phyloP scores from a whole-genome alignment of 2,888 invertebrate species.

The Ochlodes sylvanus region DNA sequence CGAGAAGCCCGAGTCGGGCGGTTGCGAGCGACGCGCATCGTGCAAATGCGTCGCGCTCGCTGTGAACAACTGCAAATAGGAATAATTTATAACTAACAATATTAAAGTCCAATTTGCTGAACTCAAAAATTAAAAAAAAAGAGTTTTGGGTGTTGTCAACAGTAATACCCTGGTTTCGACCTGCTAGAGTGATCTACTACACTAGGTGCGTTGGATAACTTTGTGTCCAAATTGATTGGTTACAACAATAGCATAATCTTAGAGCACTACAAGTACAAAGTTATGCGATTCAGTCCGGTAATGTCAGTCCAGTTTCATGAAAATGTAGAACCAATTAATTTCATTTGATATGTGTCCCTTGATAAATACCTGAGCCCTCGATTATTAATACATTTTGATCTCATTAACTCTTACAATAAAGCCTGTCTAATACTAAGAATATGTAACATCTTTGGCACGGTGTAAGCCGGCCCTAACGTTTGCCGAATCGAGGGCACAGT shows the following conservation, averaged over 20 bases:
- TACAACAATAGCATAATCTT: too few species aligned
- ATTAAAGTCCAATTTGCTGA: too few species aligned
- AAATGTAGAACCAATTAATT: not conserved
- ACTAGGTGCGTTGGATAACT: not conserved
- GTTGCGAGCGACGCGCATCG: constrained; percentile 69
- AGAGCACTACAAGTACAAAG: too few species aligned
- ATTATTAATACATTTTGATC: not conserved
- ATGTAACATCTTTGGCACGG: too few species aligned
- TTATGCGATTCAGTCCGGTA: too few species aligned
- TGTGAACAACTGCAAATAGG: constrained; percentile 65
- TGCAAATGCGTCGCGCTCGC: constrained; percentile 74
- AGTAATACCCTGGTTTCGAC: too few species aligned
- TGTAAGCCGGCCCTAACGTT: not conserved
- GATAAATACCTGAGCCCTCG: not conserved
- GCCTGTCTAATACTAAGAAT: too few species aligned
- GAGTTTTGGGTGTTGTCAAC: too few species aligned
- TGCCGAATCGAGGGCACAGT: not conserved
- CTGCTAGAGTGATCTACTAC: not conserved
- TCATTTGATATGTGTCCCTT: not conserved
- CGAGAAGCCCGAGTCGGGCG: constrained; percentile 75
- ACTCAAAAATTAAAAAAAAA: too few species aligned
- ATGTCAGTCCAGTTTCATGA: too few species aligned
- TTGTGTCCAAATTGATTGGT: too few species aligned
- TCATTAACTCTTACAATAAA: not conserved
- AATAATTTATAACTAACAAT: not conserved